Evolutionary conservation across 2,113 vertebrate species (phyloP).

Genomic region (Psammodynastes pulverulentus): DNA sequence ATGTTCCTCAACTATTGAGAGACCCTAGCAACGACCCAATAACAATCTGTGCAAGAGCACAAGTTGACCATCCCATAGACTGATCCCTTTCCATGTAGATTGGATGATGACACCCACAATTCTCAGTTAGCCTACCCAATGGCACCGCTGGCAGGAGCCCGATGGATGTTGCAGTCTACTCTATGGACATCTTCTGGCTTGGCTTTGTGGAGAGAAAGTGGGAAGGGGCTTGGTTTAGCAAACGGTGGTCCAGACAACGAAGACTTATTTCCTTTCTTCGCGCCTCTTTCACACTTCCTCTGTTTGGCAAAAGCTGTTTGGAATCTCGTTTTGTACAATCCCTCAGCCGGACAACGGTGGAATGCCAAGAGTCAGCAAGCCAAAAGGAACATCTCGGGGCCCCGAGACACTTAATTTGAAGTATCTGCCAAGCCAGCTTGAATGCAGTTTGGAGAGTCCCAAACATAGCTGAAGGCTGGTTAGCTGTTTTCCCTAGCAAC

Average conservation of each 20-base stretch:
- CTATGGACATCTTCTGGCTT: background rate
- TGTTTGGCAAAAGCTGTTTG: background rate
- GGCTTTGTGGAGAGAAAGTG: background rate
- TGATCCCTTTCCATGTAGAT: background rate
- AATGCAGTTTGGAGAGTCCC: background rate
- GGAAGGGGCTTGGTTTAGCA: background rate
- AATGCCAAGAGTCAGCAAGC: background rate
- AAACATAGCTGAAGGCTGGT: background rate
- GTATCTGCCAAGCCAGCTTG: background rate
- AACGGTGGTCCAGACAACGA: background rate
- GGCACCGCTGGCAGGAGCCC: background rate
- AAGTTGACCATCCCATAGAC: background rate
- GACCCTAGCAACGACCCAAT: background rate
- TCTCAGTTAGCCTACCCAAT: background rate
- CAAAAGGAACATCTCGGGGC: background rate
- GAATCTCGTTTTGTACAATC: background rate
- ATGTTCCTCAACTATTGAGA: background rate
- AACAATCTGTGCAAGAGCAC: background rate
- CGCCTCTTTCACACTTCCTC: background rate
- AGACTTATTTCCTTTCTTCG: background rate
- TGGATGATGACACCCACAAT: background rate
- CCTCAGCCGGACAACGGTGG: background rate
- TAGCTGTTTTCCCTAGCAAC: conserved; percentile 6
- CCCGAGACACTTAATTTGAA: conserved; percentile 15
- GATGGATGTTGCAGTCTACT: background rate